phyloP scores from a whole-genome alignment of 37 sponge, comb jelly and placozoan species.

The Petrosia ficiformis region DNA sequence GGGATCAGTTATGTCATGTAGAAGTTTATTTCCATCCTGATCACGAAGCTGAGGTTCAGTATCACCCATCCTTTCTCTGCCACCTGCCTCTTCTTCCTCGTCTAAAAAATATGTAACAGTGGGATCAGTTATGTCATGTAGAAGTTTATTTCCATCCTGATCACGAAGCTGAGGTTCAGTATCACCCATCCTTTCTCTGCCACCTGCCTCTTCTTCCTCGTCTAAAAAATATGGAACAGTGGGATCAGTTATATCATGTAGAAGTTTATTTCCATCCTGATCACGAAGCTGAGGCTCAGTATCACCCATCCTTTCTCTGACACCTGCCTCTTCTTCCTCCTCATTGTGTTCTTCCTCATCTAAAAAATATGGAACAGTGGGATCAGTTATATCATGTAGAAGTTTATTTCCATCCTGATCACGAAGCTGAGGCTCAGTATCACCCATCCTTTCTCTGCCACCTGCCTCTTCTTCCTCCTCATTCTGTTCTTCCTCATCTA shows the following conservation, averaged over 20 bases:
- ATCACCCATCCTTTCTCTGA: neutral
- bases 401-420: neutral
- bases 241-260: neutral
- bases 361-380: neutral
- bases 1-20: conserved; percentile 11
- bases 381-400: neutral
- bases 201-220: neutral
- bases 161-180: neutral
- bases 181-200: neutral
- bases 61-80: neutral
- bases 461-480: neutral
- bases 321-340: neutral
- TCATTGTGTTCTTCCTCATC: neutral
- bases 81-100: conserved; percentile 4
- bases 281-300: neutral
- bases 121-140: conserved; percentile 11
- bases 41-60: neutral
- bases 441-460: neutral
- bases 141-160: neutral
- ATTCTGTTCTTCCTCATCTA: conserved; percentile 1
- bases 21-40: neutral
- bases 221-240: neutral
- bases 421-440: neutral
- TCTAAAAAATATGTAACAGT: conserved; percentile 49
- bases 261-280: neutral